Evolutionary conservation across 2,888 invertebrate genomes (phyloP), one percentile per base, ranked within the genome.

Genomic region (Andrena trimmerana): DNA sequence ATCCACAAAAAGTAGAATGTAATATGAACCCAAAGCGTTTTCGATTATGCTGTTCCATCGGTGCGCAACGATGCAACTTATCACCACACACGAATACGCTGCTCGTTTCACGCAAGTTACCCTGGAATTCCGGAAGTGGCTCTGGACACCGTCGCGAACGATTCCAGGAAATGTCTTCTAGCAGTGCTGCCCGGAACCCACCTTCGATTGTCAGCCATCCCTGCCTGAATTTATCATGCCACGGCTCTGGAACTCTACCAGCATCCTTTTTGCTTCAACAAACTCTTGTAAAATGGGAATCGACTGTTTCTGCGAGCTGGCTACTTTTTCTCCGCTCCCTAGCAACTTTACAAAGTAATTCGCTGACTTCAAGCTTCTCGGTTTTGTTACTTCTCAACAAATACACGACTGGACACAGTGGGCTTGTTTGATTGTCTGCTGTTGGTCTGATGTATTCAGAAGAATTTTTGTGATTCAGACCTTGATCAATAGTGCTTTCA

Each of bases 221-320:
- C 86, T 77, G 42, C 63, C 57, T 57, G 75, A 79, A 80, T 87
- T 87, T 87, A 87, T 87, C 84, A 82, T 86, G 36, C 67, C n/a
- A 50, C 52, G 57, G 33, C 74, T 20, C 42, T 66, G 31, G n/a
- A 67, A 67, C 27, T 78, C 67, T 31, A 42, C 31, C 72, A 24
- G n/a, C 52, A 13, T 20, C 60, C 36, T 8, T 42, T 31, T 54
- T 52, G n/a, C 27, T 31, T 60, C 36, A 27, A 33, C 27, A 27
- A 33, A 33, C 27, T 10, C 10, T 16, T 4, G 10, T 0, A 10
- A 70, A 76, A 33, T 29, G 29, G 27, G 33, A 29, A 20, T n/a
- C 36, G 20, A 42, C 42, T 42, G 42, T 42, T 42, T 42, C 42
- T 42, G 16, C 42, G 42, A 42, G 42, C 42, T 42, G 42, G 42